Conservation (phyloP, 1,140 invertebrate species). For the Trinorchestia longiramus region DNA sequence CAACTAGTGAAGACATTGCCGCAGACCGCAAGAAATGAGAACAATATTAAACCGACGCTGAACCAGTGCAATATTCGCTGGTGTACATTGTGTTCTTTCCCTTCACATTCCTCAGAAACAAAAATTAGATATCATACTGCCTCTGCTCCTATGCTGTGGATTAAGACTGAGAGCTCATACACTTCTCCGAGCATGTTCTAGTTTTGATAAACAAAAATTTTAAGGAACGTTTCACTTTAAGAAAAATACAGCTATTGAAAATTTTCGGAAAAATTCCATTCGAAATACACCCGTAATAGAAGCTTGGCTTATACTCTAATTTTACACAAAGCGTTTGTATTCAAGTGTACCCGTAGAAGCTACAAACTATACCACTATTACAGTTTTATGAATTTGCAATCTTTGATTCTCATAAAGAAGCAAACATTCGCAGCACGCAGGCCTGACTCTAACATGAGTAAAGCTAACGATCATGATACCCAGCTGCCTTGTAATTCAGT, state of each 20-base stretch:
- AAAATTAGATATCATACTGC: background rate
- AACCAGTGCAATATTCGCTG: background rate
- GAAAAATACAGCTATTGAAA: background rate
- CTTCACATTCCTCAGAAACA: background rate
- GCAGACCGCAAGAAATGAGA: background rate
- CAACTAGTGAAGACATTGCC: background rate
- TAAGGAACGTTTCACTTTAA: background rate
- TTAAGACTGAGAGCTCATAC: background rate
- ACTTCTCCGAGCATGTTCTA: background rate
- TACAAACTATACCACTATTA: too few relatives aligned
- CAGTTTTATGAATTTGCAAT: too few relatives aligned
- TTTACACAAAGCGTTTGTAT: too few relatives aligned
- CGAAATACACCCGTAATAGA: background rate
- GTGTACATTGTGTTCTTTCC: background rate
- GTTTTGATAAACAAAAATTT: background rate
- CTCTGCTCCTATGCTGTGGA: background rate
- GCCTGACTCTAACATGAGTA: too few relatives aligned
- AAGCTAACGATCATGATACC: too few relatives aligned
- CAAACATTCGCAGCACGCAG: too few relatives aligned
- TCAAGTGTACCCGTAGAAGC: too few relatives aligned
- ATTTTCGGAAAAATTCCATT: background rate
- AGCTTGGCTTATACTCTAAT: too few relatives aligned
- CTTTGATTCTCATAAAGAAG: too few relatives aligned
- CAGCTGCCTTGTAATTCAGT: too few relatives aligned
- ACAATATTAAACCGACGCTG: background rate